phyloP scores from a whole-genome alignment of 2,797 vertebrate species.

The Acipenser oxyrinchus region DNA sequence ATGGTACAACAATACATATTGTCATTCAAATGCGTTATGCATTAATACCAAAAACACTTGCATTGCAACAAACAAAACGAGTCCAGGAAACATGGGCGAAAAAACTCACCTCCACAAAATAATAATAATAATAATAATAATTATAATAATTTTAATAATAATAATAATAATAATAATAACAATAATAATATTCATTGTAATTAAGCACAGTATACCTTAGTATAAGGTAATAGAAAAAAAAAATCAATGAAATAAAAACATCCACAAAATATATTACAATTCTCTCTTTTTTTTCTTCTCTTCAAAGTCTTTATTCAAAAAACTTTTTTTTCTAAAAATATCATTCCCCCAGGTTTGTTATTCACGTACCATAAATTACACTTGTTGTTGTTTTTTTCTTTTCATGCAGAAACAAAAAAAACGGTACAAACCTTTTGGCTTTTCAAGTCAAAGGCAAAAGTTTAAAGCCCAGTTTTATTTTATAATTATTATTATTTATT shows the following conservation, averaged over 20 bases:
- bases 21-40: conserved; percentile 90
- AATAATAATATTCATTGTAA: conserved; percentile 51
- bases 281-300: conserved; percentile 66
- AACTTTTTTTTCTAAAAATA: conserved; percentile 62
- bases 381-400: conserved; percentile 68
- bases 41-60: conserved; percentile 81
- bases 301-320: conserved; percentile 65
- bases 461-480: conserved; percentile 52
- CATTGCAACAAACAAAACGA: conserved; percentile 88
- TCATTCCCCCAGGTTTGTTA: conserved; percentile 65
- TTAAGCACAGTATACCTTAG: conserved; percentile 83
- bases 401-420: conserved; percentile 86
- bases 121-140: conserved; percentile 43
- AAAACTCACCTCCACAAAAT: conserved; percentile 80
- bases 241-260: conserved; percentile 91
- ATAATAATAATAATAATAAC: conserved; percentile 63
- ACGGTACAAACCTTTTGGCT: conserved; percentile 65
- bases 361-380: conserved; percentile 41
- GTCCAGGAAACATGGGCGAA: conserved; percentile 84
- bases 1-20: conserved; percentile 69
- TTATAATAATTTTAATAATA: conserved; percentile 46
- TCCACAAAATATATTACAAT: conserved; percentile 89
- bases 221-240: conserved; percentile 87
- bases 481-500: too few species aligned
- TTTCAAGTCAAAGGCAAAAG: conserved; percentile 65